Conservation (phyloP, 2,797 vertebrate species). For the Protonibea diacanthus region DNA sequence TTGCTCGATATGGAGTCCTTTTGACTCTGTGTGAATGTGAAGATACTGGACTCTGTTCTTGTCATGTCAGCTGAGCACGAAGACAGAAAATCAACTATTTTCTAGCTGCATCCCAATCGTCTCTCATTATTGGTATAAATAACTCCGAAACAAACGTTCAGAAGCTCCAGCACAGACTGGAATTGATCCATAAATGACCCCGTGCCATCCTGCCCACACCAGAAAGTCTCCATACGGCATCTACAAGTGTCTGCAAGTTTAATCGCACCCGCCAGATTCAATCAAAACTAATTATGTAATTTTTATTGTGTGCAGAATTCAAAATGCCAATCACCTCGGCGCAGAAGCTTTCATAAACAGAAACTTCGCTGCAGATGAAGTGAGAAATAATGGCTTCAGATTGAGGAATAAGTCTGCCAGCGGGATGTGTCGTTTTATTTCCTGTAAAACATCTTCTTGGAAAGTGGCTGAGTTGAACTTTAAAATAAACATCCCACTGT, state of each 20-base stretch:
- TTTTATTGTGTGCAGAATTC: constrained; percentile 1
- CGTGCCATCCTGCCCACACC: neutral
- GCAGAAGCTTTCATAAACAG: constrained; percentile 3
- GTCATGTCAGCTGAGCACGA: neutral
- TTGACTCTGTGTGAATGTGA: neutral
- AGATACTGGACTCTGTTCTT: neutral
- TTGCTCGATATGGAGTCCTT: neutral
- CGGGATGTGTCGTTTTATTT: constrained; percentile 28
- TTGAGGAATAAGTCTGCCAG: constrained; percentile 19
- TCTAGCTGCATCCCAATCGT: no score
- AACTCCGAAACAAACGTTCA: neutral
- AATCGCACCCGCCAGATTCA: no score
- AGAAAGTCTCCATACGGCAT: neutral
- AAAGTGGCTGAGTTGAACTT: constrained; percentile 3
- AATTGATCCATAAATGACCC: neutral
- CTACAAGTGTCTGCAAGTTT: no score
- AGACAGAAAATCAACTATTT: no score
- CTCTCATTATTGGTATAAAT: neutral
- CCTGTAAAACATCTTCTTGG: neutral
- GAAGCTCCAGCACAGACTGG: neutral
- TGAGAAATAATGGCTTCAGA: constrained; percentile 32
- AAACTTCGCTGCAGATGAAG: constrained; percentile 3
- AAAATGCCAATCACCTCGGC: neutral
- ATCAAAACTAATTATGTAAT: constrained; percentile 1
- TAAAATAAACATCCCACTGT: constrained; percentile 19